phyloP scores from a whole-genome alignment of 2,797 vertebrate species.

The Sebastes reedi region DNA sequence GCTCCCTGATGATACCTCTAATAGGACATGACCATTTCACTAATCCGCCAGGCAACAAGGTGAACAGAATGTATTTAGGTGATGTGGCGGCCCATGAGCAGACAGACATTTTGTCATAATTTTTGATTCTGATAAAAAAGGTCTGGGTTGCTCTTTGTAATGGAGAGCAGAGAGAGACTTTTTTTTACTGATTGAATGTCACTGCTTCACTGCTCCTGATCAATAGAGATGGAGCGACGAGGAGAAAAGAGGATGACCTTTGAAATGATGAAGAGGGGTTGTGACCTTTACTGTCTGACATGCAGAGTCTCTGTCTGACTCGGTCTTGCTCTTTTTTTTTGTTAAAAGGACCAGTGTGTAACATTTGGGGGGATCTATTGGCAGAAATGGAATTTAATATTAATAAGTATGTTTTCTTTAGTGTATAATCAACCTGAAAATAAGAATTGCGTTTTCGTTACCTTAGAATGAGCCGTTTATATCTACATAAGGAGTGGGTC shows the following conservation, averaged over 20 bases:
- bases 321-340: neutral
- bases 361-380: too few relatives aligned
- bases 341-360: too few relatives aligned
- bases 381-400: too few relatives aligned
- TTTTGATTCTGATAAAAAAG: neutral
- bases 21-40: constrained; percentile 35
- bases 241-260: constrained; percentile 8
- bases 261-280: constrained; percentile 2
- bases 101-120: neutral
- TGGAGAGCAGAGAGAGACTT: neutral
- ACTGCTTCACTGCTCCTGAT: neutral
- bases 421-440: too few relatives aligned
- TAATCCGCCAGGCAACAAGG: constrained; percentile 21
- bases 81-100: neutral
- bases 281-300: constrained; percentile 7
- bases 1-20: constrained; percentile 2
- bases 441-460: too few relatives aligned
- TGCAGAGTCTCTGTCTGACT: neutral
- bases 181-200: neutral
- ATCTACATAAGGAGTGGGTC: too few relatives aligned
- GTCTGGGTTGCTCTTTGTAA: neutral
- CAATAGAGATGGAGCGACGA: neutral
- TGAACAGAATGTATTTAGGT: neutral
- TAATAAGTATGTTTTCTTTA: too few relatives aligned
- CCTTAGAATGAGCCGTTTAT: too few relatives aligned